Evolutionary conservation across 2,888 invertebrate species (phyloP), one percentile per base, ranked within the genome.

Genomic region (Lepidochrysops patricia): DNA sequence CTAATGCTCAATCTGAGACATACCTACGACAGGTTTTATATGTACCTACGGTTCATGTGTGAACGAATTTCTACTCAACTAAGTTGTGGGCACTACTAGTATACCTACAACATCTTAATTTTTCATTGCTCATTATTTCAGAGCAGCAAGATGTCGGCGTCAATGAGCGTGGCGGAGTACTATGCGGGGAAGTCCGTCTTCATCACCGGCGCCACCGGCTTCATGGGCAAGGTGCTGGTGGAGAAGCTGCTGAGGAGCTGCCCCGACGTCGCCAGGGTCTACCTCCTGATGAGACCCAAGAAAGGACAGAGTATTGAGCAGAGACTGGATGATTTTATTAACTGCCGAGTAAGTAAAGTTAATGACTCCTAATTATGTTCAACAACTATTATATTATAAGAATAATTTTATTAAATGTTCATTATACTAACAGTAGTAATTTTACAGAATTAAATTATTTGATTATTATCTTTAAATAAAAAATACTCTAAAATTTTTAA

Each of bases 191-290:
- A 92, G 68, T 83, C 90, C 1, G 82, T 97, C 2, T 91, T 97
- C 69, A 90, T 97, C 57, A 97, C 96, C 0, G 97, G 96, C 0
- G 93, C 93, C 0, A 95, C 95, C 0, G 96, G 96, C 1, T 97
- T 96, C 70, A 91, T 97, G 87, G 96, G 96, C 4, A 96, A 96
- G 80, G 93, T 95, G 2, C 79, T 96, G 15, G 89, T 96, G 9
- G 95, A 95, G 73, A 96, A 96, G 72, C 79, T 96, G 0, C 81
- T 96, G 0, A 81, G 93, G 62, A 91, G 91, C 62, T 95, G 95
- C 70, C 93, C 94, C 0, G 91, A 92, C 57, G 71, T 96, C n/a
- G 90, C 84, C 15, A 90, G 77, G 56, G 89, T 96, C 61, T 96
- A 93, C 71, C 70, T 96, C 52, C 78, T 97, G 57, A 91, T 97